Evolutionary conservation across 2,797 vertebrate genomes (phyloP).

Genomic region (Clarias fuscus): DNA sequence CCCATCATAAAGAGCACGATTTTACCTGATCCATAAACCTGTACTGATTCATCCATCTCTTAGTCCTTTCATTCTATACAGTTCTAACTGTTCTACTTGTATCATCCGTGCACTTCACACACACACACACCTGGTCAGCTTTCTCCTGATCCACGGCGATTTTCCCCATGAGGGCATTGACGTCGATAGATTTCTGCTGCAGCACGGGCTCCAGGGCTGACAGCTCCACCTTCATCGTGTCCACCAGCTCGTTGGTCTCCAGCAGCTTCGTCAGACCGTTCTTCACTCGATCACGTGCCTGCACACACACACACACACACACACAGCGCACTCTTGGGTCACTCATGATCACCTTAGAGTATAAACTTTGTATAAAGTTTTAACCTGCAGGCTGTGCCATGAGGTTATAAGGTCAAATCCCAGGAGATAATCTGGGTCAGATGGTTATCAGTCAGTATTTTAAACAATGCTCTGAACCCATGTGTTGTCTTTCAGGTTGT

Average conservation of each 20-base stretch:
- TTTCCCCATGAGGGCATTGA: slow-evolving; percentile 81
- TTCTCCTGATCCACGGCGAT: slow-evolving; percentile 80
- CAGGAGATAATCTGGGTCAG: neutral
- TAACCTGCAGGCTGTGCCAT: neutral
- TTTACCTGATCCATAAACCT: too few relatives aligned
- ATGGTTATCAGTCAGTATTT: neutral
- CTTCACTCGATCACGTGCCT: slow-evolving; percentile 84
- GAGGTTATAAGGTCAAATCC: neutral
- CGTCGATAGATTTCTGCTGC: slow-evolving; percentile 79
- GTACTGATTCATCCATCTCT: too few relatives aligned
- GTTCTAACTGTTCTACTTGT: neutral
- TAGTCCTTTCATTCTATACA: too few relatives aligned
- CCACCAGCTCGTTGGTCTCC: slow-evolving; percentile 82
- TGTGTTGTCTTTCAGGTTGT: neutral
- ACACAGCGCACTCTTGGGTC: neutral
- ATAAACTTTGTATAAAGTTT: neutral
- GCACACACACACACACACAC: slow-evolving; percentile 17
- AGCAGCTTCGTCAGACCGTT: slow-evolving; percentile 79
- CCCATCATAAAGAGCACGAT: too few relatives aligned
- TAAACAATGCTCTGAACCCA: neutral
- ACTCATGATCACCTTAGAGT: neutral
- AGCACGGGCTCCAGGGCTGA: slow-evolving; percentile 83
- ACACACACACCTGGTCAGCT: slow-evolving; percentile 75
- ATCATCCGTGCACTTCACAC: neutral
- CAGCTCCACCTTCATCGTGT: slow-evolving; percentile 84